phyloP scores from a whole-genome alignment of 2,113 vertebrate species.

The Axis porcinus region DNA sequence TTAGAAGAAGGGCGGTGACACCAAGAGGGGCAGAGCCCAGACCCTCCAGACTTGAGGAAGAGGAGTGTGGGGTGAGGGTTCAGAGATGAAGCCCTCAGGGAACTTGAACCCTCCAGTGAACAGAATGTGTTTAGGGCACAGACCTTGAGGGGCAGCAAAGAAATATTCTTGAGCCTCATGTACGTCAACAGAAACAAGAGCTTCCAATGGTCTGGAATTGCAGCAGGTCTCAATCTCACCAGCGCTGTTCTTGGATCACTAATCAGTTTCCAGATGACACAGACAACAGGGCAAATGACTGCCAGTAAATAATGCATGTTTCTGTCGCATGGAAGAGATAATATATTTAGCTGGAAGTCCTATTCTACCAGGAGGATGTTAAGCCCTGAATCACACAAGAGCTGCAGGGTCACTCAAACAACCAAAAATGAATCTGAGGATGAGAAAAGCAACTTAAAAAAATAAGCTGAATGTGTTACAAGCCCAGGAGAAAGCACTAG shows the following conservation, averaged over 20 bases:
- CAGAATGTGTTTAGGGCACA: background rate
- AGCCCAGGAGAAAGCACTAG: background rate
- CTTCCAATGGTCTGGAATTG: background rate
- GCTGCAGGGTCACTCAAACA: background rate
- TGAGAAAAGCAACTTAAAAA: background rate
- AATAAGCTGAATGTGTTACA: background rate
- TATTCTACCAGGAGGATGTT: background rate
- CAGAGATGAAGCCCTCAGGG: background rate
- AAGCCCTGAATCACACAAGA: background rate
- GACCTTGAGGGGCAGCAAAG: background rate
- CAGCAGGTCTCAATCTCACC: background rate
- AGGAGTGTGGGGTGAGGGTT: background rate
- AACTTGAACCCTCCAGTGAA: background rate
- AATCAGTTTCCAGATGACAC: background rate
- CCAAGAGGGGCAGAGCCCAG: background rate
- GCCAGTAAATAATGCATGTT: background rate
- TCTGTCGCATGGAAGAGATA: background rate
- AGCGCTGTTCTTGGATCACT: background rate
- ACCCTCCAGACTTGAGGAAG: background rate
- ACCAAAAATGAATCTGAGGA: background rate
- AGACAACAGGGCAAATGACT: background rate
- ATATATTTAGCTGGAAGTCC: background rate
- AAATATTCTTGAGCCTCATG: background rate
- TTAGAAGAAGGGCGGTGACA: background rate
- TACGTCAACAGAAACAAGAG: background rate